A percentile compares a stretch with the other conserved stretches of the same genome.
Evolutionary conservation across 2,113 vertebrate genomes (phyloP).

Genomic region (human (Homo sapiens)): DNA sequence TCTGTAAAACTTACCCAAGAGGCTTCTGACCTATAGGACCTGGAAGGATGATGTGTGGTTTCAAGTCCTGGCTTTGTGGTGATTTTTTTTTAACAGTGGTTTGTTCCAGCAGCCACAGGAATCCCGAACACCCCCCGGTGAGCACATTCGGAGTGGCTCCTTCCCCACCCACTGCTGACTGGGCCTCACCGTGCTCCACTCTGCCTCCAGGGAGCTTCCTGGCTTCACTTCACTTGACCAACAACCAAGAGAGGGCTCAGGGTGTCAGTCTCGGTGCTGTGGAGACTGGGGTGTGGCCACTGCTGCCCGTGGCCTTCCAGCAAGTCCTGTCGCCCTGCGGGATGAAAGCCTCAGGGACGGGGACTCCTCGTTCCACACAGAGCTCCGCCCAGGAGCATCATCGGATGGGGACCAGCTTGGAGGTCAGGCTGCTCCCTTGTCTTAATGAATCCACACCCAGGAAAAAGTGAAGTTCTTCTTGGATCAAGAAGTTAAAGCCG

Average conservation of each 20-base stretch:
- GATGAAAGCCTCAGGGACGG: not conserved
- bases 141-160: fast-evolving
- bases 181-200: not conserved
- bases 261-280: not conserved
- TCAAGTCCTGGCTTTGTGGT: not conserved
- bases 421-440: not conserved
- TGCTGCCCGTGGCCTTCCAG: not conserved
- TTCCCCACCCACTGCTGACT: not conserved
- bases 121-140: fast-evolving
- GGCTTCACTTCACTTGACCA: not conserved
- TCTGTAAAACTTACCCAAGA: not conserved
- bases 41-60: not conserved
- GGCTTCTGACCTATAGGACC: not conserved
- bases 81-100: not conserved
- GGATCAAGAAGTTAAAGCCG: not conserved
- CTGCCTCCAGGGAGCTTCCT: not conserved
- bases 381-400: not conserved
- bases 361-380: not conserved
- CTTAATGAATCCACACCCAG: not conserved
- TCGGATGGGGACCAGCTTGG: not conserved
- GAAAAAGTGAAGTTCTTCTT: not conserved
- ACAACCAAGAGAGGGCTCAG: not conserved
- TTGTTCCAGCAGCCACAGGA: not conserved
- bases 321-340: not conserved
- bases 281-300: not conserved